A percentile compares a stretch with the other conserved stretches of the same genome.
phyloP scores from a whole-genome alignment of 2,113 vertebrate species.

The Gallinago media region DNA sequence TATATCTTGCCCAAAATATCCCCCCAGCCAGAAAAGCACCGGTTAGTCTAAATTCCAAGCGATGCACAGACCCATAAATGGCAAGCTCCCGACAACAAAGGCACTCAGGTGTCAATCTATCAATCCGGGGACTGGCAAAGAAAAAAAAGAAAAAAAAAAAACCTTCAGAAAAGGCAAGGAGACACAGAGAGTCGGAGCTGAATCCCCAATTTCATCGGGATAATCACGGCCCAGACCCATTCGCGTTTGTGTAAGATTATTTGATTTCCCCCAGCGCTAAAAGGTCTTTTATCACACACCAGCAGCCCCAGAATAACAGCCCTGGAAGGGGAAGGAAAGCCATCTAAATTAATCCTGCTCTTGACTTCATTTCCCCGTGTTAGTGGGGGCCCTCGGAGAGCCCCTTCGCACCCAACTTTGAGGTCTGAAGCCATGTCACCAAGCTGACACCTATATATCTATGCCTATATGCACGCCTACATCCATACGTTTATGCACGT shows the following conservation, averaged over 20 bases:
- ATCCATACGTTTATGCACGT: neutral
- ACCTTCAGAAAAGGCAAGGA: slow-evolving; percentile 46
- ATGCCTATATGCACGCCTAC: rapidly evolving
- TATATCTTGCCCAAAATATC: slow-evolving; percentile 17
- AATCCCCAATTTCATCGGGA: slow-evolving; percentile 66
- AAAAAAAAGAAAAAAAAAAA: neutral
- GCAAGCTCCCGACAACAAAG: slow-evolving; percentile 36
- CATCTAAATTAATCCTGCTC: slow-evolving; percentile 54
- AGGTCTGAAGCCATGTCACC: neutral
- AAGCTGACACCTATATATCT: neutral
- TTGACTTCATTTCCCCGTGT: slow-evolving; percentile 18
- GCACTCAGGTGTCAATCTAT: slow-evolving; percentile 28
- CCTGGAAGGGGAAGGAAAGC: slow-evolving; percentile 46
- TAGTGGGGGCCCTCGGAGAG: neutral
- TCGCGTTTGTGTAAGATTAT: slow-evolving; percentile 61
- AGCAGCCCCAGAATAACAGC: slow-evolving; percentile 53
- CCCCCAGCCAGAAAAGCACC: neutral
- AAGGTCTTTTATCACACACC: slow-evolving; percentile 70
- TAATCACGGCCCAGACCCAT: slow-evolving; percentile 47
- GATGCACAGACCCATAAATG: neutral
- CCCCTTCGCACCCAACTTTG: neutral
- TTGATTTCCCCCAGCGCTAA: slow-evolving; percentile 66
- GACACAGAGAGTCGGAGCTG: slow-evolving; percentile 52
- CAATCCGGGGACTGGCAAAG: slow-evolving; percentile 15
- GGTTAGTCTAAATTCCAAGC: slow-evolving; percentile 30